Conservation (phyloP, 2,888 invertebrate genomes). For the Pardosa pseudoannulata region DNA sequence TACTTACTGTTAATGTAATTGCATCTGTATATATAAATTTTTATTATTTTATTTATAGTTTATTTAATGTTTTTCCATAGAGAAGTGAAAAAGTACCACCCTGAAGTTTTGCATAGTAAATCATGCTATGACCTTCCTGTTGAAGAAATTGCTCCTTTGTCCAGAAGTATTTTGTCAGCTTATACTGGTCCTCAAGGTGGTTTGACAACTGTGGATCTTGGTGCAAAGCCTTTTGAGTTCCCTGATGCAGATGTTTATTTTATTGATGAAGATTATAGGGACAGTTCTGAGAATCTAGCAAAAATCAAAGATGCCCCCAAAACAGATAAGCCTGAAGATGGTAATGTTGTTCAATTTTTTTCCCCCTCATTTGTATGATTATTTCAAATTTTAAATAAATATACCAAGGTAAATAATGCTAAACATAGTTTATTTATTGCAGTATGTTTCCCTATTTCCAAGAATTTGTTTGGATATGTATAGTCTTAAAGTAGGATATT, state of each 20-base stretch:
- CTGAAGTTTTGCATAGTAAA: conserved; percentile 84
- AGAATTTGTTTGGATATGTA: no score
- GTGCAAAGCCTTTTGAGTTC: conserved; percentile 61
- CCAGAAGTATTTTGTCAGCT: conserved; percentile 82
- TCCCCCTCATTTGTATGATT: no score
- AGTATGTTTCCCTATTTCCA: no score
- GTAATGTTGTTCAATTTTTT: no score
- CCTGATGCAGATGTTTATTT: conserved; percentile 72
- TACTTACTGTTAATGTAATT: no score
- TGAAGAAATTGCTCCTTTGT: conserved; percentile 79
- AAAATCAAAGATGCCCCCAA: conserved; percentile 32
- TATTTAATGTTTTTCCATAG: conserved; percentile 57
- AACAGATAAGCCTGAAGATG: neutral
- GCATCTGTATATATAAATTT: no score
- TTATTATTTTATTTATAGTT: no score
- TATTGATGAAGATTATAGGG: conserved; percentile 70
- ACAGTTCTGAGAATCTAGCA: conserved; percentile 54
- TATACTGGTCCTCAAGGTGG: conserved; percentile 90
- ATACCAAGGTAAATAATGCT: no score
- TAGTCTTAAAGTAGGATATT: no score
- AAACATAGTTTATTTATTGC: no score
- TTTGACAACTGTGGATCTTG: conserved; percentile 83
- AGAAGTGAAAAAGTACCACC: conserved; percentile 75
- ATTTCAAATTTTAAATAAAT: no score
- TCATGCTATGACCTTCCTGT: conserved; percentile 85